Evolutionary conservation across 2,797 vertebrate genomes (phyloP).

Genomic region (Cheirogaleus major): DNA sequence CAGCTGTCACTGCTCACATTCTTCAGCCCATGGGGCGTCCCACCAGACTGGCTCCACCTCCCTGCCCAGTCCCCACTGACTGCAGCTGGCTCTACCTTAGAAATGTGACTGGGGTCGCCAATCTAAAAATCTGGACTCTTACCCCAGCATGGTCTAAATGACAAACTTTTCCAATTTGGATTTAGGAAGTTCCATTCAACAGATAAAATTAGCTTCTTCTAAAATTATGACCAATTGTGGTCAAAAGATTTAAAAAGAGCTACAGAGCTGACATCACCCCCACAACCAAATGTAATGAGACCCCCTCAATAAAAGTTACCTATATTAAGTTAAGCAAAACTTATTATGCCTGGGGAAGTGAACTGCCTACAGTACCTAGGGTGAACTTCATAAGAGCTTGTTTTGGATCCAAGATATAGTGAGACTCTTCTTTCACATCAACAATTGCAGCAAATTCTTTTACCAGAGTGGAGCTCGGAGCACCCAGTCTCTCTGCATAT

Average conservation of each 20-base stretch:
- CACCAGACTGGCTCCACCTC: not conserved
- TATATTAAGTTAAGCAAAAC: not conserved
- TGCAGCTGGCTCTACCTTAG: not conserved
- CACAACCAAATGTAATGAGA: not conserved
- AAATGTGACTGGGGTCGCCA: not conserved
- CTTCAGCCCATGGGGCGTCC: not conserved
- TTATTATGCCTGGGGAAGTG: not conserved
- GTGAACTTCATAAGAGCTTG: slow-evolving; percentile 86
- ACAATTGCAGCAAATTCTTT: slow-evolving; percentile 93
- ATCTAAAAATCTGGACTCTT: not conserved
- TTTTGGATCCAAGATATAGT: slow-evolving; percentile 92
- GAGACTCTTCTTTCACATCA: slow-evolving; percentile 94
- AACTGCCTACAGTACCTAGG: slow-evolving; percentile 87
- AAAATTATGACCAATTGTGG: not conserved
- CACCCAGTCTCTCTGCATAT: slow-evolving; percentile 93
- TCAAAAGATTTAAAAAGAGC: not conserved
- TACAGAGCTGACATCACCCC: not conserved
- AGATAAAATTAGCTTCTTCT: slow-evolving; percentile 38
- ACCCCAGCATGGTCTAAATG: not conserved
- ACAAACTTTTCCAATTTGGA: not conserved
- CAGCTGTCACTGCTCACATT: not conserved
- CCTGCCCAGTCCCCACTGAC: not conserved
- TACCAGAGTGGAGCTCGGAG: slow-evolving; percentile 77
- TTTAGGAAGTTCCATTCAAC: not conserved
- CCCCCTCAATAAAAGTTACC: not conserved